Conservation (phyloP, 2,888 invertebrate genomes). For the Hirtodrosophila confusa region DNA sequence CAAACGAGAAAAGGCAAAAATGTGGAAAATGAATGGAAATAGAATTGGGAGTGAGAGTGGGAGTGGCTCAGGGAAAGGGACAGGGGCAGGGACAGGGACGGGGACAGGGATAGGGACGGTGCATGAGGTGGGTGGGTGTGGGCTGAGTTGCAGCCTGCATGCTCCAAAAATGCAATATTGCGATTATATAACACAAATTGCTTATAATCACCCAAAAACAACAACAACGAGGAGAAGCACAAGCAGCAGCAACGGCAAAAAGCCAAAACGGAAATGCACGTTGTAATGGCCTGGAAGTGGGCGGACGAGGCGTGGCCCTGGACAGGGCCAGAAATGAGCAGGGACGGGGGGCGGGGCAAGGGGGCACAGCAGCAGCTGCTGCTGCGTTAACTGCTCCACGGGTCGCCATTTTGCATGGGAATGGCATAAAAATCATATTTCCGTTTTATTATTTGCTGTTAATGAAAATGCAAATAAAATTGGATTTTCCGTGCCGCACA, state of each 20-base stretch:
- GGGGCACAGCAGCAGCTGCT: slow-evolving; percentile 32
- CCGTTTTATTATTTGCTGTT: slow-evolving; percentile 76
- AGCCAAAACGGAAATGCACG: slow-evolving; percentile 68
- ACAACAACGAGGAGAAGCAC: slow-evolving; percentile 2
- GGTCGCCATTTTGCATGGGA: slow-evolving; percentile 55
- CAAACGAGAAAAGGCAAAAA: slow-evolving; percentile 59
- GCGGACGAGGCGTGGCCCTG: slow-evolving; percentile 30
- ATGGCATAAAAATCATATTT: slow-evolving; percentile 77
- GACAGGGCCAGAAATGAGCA: slow-evolving; percentile 3
- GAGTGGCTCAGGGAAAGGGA: too few species aligned
- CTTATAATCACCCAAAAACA: slow-evolving; percentile 69
- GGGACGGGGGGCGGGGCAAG: not conserved
- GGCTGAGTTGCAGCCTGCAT: slow-evolving; percentile 21
- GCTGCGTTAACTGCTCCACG: slow-evolving; percentile 44
- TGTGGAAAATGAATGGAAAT: slow-evolving; percentile 44
- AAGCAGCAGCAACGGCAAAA: slow-evolving; percentile 25
- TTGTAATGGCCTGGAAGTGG: slow-evolving; percentile 72
- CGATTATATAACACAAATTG: slow-evolving; percentile 76
- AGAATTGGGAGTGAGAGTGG: not conserved
- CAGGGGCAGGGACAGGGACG: too few species aligned
- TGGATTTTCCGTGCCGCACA: slow-evolving; percentile 71
- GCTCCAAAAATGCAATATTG: slow-evolving; percentile 72
- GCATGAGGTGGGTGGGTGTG: not conserved
- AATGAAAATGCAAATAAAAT: slow-evolving; percentile 77
- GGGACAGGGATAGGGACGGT: too few species aligned